Evolutionary conservation across 2,888 invertebrate genomes (phyloP).

Genomic region (Drosophila paramelanica): DNA sequence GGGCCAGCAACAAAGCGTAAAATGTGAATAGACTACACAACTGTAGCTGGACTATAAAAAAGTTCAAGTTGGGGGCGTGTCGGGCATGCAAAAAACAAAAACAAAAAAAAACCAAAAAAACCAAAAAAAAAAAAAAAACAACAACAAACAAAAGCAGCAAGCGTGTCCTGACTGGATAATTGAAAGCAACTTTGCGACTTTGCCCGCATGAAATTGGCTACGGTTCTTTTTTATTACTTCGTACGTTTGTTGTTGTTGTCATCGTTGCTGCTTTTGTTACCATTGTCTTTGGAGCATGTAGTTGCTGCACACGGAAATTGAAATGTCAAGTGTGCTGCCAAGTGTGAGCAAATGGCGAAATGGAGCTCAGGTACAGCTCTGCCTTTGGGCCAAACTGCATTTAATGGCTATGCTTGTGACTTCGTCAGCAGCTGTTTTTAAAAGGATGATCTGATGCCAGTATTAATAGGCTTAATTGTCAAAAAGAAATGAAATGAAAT

Average conservation of each 20-base stretch:
- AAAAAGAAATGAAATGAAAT: slow-evolving; percentile 10
- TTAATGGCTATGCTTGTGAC: slow-evolving; percentile 43
- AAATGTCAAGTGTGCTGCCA: slow-evolving; percentile 70
- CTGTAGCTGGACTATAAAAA: slow-evolving; percentile 41
- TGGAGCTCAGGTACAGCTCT: slow-evolving; percentile 1
- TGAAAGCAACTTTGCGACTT: slow-evolving; percentile 78
- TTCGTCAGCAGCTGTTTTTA: slow-evolving; percentile 23
- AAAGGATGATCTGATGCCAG: slow-evolving; percentile 9
- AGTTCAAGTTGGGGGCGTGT: slow-evolving; percentile 48
- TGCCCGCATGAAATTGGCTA: slow-evolving; percentile 71
- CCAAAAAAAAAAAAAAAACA: slow-evolving; percentile 48
- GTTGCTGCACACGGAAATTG: slow-evolving; percentile 66
- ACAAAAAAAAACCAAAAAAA: slow-evolving; percentile 47
- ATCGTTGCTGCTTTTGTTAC: slow-evolving; percentile 17
- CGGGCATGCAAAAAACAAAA: slow-evolving; percentile 64
- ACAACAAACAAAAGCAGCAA: slow-evolving; percentile 59
- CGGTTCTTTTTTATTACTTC: slow-evolving; percentile 32
- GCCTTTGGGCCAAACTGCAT: slow-evolving; percentile 32
- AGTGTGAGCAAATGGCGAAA: slow-evolving; percentile 39
- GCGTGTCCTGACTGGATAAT: slow-evolving; percentile 78
- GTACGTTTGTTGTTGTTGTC: slow-evolving; percentile 11
- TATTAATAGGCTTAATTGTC: slow-evolving; percentile 64
- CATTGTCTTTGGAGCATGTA: slow-evolving; percentile 46
- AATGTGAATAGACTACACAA: slow-evolving; percentile 72
- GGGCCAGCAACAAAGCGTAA: slow-evolving; percentile 71